Evolutionary conservation across 2,113 vertebrate genomes (phyloP), one percentile per base, ranked within the genome.

Genomic region (Morone saxatilis): DNA sequence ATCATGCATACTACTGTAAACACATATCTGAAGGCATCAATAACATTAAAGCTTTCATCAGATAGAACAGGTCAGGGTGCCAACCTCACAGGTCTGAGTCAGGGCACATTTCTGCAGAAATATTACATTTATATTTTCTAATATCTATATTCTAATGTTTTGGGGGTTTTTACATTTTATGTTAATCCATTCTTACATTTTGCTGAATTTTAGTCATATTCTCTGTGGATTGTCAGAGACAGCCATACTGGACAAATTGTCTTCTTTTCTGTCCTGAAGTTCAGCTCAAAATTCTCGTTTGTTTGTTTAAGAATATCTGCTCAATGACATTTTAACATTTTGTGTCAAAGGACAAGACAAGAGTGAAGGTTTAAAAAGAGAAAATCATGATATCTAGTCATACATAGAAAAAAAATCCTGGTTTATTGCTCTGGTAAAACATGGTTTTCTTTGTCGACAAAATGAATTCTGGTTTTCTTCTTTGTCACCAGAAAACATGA

Each of bases 311-410:
- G 19, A 19, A 25, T 68, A 62, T 59, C 61, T 7, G 41, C 65
- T 61, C 38, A 66, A 56, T 53, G 80, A 56, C 54, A 16, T 80
- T 83, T 71, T 4, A 61, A 50, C 20, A 48, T 12, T 76, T 72
- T 43, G 12, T 51, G 47, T 56, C 10, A 76, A 76, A 71, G 7
- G 36, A 14, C 40, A 8, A 54, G 12, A 31, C 31, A 31, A 31
- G 31, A 31, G 31, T 31, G 31, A 31, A 31, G 31, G 31, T 31
- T 31, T 31, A 31, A 31, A 31, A 4, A 31, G 31, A 31, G 31
- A 31, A 47, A 48, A 16, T 48, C 14, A 48, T 48, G 12, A 48
- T 48, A 6, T 48, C 13, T 5, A 31, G 31, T 31, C 31, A 31
- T 31, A 31, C 2, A 31, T 31, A 31, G 31, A 31, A 48, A 20